Evolutionary conservation across 2,113 vertebrate species (phyloP), one percentile per base, ranked within the genome.

Genomic region (Solea senegalensis): DNA sequence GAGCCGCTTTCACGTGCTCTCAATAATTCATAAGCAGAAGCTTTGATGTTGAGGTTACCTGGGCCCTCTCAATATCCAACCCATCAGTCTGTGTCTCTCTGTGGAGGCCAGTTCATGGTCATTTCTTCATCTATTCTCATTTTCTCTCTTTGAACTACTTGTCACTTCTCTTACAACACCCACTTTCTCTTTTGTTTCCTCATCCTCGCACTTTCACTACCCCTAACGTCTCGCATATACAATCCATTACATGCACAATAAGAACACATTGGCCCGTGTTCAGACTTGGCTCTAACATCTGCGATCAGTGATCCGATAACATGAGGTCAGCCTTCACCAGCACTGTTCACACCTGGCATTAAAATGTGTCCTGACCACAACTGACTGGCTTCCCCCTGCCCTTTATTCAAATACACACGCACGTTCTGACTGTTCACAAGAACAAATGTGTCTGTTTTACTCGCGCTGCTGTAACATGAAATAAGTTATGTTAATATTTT

Each of bases 11-110:
- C 86, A 81, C 82, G 58, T 21, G 74, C 74, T 69, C 65, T 91
- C 53, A 81, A 87, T 90, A 83, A 90, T 89, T 85, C 75, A 91
- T 83, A 69, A 50, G 64, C 53, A 16, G 67, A 11, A 9, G 65
- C 86, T 91, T 87, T 90, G 84, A 90, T 82, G 78, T 67, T 0
- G 2, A 69, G 55, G 59, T 49, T 71, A 83, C 77, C 82, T 80
- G 83, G 8, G 78, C 13, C 68, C 48, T 54, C 48, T 27, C 14
- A 16, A 73, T 49, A 21, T 59, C 76, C 41, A 11, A 16, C 49
- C 59, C 50, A 69, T 78, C 73, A 15, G 57, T 69, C 63, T 76
- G 46, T 34, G 44, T 61, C 56, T 75, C 41, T 53, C 16, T 9
- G 83, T 3, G 11, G 40, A 58, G 34, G 41, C 10, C 0, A 71